Percentiles rank a stretch among this genome's conserved stretches.
These are phyloP conservation scores for Mesoligia furuncula DNA, from an alignment of 2,888 invertebrate genomes.

Conservation along the genomic window DNA sequence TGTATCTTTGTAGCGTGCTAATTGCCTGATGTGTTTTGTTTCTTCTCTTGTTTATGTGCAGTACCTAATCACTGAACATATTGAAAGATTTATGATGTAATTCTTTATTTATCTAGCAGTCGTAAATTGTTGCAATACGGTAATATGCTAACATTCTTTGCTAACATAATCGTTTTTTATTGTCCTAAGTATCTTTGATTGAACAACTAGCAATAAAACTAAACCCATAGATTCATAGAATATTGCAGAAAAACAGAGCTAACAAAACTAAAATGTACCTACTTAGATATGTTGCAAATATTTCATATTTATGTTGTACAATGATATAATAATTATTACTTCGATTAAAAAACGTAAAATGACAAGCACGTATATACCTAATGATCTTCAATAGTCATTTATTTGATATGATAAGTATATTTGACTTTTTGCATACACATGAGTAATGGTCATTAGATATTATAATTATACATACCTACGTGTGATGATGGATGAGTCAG, in stretches of 20 bases:
- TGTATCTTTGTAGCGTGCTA: neutral
- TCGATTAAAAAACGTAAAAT: neutral
- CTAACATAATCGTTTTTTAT: neutral
- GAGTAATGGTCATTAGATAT: neutral
- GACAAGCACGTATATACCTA: neutral
- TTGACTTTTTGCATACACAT: neutral
- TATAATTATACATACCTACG: neutral
- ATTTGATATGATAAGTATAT: neutral
- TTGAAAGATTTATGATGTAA: constrained; percentile 1
- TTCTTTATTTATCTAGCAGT: neutral
- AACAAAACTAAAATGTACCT: neutral
- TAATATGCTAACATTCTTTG: constrained; percentile 8
- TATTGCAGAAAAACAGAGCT: neutral
- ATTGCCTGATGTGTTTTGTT: neutral
- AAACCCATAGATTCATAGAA: neutral
- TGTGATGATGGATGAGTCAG: neutral
- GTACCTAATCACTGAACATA: constrained; percentile 1
- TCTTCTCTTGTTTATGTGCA: neutral
- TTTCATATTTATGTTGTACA: neutral
- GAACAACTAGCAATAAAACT: constrained; percentile 3
- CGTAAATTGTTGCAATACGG: constrained; percentile 1
- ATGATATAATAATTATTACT: neutral
- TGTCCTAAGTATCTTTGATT: constrained; percentile 9
- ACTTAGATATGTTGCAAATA: neutral
- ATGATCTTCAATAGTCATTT: neutral